Evolutionary conservation across 2,888 invertebrate species (phyloP), one percentile per base, ranked within the genome.

Genomic region (Prostheceraeus crozeri): DNA sequence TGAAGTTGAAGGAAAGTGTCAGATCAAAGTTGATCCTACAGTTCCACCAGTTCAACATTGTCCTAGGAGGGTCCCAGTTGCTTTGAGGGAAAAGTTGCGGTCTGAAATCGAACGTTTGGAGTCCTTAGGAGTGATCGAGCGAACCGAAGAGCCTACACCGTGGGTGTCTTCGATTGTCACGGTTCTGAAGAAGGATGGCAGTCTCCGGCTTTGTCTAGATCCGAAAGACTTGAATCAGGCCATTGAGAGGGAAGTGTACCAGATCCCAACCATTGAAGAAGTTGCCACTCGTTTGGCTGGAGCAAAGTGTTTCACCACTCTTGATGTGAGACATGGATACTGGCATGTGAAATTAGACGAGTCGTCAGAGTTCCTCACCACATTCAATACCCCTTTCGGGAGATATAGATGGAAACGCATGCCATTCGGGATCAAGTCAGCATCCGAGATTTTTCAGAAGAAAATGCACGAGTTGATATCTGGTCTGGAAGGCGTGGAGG

Each of bases 101-200:
- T 46, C 46, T 35, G 63, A 65, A 54, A 45, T 67, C 11, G 46
- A 60, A 8, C 14, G 48, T 11, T 61, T 67, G 60, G 62, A 64
- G 27, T 4, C 46, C 10, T 30, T 60, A 16, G 35, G 36, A 14
- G 61, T 66, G 8, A 65, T 67, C 14, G 28, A n/a, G 16, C 63
- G 60, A 60, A 61, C 66, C 8, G 54, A 57, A 52, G 62, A 65
- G 35, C 67, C 65, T 6, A 65, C 65, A 40, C 60, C 63, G 25
- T 67, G 67, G 67, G 66, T 67, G 3, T 66, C 53, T 56, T 61
- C 57, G n/a, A 14, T 67, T 30, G 64, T 62, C n/a, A 51, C 61
- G 30, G 62, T 63, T 14, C 25, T 58, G 36, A 64, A 64, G 57
- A 36, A 54, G 33, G 62, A 62, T 46, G 65, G 65, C 8, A 65